These are phyloP conservation scores for Temnothorax rugatulus DNA, from an alignment of 2,888 invertebrate species.

Conservation along the genomic window DNA sequence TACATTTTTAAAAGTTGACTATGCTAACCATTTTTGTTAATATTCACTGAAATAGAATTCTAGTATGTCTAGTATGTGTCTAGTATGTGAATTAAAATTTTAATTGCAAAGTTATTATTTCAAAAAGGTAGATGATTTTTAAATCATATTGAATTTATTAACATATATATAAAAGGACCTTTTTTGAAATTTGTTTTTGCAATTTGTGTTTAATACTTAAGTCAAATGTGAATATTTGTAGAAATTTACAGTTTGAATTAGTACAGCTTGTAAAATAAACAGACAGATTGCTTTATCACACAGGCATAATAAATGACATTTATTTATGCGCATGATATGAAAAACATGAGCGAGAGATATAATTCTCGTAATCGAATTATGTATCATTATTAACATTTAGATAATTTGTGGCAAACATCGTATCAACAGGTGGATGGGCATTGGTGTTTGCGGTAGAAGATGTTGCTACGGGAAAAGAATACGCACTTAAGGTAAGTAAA, in stretches of 20 bases:
- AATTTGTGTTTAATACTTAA: neutral
- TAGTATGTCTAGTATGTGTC: too few relatives aligned
- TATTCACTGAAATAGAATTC: neutral
- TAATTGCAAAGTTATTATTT: neutral
- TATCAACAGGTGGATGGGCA: conserved; percentile 95
- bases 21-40: neutral
- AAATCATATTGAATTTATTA: neutral
- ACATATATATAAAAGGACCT: neutral
- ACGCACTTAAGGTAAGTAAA: conserved; percentile 93
- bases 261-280: neutral
- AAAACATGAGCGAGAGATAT: conserved; percentile 23
- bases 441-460: conserved; percentile 98
- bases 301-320: conserved; percentile 14
- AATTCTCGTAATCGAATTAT: conserved; percentile 55
- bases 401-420: conserved; percentile 66
- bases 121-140: neutral
- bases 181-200: neutral
- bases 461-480: conserved; percentile 93
- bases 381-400: conserved; percentile 53
- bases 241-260: neutral
- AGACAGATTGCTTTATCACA: neutral
- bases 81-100: neutral
- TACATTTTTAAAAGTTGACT: neutral
- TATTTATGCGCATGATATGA: neutral
- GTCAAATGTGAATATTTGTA: neutral